Conservation (phyloP, 2,888 invertebrate species). For the Philereme transversata region DNA sequence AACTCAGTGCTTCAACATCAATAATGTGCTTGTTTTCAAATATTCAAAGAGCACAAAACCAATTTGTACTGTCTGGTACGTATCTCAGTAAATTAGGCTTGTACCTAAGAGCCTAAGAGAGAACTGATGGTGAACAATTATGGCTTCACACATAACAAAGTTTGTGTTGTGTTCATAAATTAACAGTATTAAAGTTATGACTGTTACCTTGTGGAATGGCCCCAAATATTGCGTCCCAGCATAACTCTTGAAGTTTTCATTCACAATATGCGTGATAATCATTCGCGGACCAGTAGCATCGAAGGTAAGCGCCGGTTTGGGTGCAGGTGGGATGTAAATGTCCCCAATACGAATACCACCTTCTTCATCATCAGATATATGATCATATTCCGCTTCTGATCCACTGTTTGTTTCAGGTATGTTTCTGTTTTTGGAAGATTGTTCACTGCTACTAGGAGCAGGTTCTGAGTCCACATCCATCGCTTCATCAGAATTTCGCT, state of each 20-base stretch:
- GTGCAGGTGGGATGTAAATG: constrained; percentile 93
- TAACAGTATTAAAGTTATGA: neutral
- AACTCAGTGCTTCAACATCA: too few relatives aligned
- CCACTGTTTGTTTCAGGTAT: constrained; percentile 1
- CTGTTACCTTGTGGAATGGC: constrained; percentile 95
- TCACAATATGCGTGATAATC: constrained; percentile 95
- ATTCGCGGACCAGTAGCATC: constrained; percentile 92
- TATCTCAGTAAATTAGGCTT: too few relatives aligned
- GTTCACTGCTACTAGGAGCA: constrained; percentile 25
- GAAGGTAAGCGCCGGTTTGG: constrained; percentile 87
- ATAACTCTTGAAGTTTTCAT: constrained; percentile 98
- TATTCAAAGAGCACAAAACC: too few relatives aligned
- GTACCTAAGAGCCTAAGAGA: too few relatives aligned
- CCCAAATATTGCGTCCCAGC: constrained; percentile 93
- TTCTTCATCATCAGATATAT: constrained; percentile 84
- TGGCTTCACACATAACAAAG: too few relatives aligned
- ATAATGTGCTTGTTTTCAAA: too few relatives aligned
- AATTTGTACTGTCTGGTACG: too few relatives aligned
- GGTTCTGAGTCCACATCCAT: constrained; percentile 69
- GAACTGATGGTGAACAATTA: too few relatives aligned
- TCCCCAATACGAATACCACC: constrained; percentile 90
- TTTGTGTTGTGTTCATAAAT: too few relatives aligned
- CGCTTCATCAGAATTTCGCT: constrained; percentile 54
- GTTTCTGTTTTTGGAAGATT: constrained; percentile 5
- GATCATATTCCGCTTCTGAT: constrained; percentile 53